These are phyloP conservation scores for Felis catus DNA, from an alignment of 2,113 vertebrate species.

Conservation along the genomic window DNA sequence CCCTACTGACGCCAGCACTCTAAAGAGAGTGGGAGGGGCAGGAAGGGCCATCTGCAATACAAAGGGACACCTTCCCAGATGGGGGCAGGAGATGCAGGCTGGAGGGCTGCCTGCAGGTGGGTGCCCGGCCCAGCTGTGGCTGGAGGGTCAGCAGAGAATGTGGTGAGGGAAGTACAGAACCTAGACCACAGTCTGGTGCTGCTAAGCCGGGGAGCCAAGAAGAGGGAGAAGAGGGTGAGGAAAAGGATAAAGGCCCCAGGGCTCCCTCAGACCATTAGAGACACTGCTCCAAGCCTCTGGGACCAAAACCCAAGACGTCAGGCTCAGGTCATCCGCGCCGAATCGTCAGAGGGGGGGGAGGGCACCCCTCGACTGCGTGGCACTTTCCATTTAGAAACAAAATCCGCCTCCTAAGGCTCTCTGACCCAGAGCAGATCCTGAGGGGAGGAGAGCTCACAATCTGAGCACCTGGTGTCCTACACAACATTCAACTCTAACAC, in stretches of 20 bases:
- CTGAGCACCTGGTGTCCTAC: not conserved
- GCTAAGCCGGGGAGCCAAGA: not conserved
- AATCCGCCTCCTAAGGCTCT: not conserved
- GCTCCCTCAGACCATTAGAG: fast-evolving
- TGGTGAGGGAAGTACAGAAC: fast-evolving
- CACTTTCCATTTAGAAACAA: not conserved
- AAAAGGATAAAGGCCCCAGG: fast-evolving
- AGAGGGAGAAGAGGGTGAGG: not conserved
- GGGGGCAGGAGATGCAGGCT: not conserved
- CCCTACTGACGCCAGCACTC: fast-evolving
- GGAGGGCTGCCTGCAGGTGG: not conserved
- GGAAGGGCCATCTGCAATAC: not conserved
- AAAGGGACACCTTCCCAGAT: not conserved
- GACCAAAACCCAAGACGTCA: not conserved
- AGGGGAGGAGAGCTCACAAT: not conserved
- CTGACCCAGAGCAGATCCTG: not conserved
- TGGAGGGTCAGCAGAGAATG: not conserved
- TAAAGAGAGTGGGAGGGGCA: fast-evolving
- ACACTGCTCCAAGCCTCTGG: not conserved
- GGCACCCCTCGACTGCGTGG: fast-evolving
- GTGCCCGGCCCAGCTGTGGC: not conserved
- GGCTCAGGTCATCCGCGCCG: fast-evolving
- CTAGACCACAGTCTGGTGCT: not conserved
- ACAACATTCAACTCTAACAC: fast-evolving
- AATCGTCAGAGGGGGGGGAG: not conserved